Percentiles rank a stretch among this genome's conserved stretches.
These are phyloP conservation scores for Axea sp. DNA, from an alignment of 2,888 invertebrate species.

Conservation along the genomic window DNA sequence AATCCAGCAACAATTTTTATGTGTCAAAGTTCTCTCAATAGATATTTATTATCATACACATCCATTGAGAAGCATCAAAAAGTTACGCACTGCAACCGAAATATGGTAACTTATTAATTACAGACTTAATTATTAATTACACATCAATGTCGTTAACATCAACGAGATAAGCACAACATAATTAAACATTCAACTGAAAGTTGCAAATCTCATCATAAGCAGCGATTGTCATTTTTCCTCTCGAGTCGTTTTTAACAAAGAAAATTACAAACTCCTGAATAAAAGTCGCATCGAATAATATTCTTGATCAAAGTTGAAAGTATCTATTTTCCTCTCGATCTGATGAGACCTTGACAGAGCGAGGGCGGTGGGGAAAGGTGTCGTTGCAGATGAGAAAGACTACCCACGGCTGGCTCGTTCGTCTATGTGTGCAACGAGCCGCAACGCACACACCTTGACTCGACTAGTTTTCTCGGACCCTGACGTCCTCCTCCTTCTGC, in stretches of 20 bases:
- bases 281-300: conserved; percentile 44
- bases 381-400: conserved; percentile 59
- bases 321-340: conserved; percentile 53
- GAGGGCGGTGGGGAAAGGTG: conserved; percentile 59
- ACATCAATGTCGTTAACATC: too few species aligned
- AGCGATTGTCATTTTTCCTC: background rate
- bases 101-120: too few species aligned
- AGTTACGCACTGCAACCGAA: too few species aligned
- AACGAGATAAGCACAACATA: too few species aligned
- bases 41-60: too few species aligned
- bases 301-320: conserved; percentile 55
- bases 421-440: conserved; percentile 69
- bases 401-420: conserved; percentile 69
- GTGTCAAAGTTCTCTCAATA: too few species aligned
- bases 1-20: too few species aligned
- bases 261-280: conserved; percentile 21
- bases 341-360: conserved; percentile 65
- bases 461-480: conserved; percentile 50
- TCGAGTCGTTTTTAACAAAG: conserved; percentile 6
- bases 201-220: conserved; percentile 4
- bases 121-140: too few species aligned
- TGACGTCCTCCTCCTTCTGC: too few species aligned
- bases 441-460: conserved; percentile 60
- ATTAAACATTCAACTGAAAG: background rate
- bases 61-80: too few species aligned